Conservation (phyloP, 2,113 vertebrate species). For the Siphamia tubifer region DNA sequence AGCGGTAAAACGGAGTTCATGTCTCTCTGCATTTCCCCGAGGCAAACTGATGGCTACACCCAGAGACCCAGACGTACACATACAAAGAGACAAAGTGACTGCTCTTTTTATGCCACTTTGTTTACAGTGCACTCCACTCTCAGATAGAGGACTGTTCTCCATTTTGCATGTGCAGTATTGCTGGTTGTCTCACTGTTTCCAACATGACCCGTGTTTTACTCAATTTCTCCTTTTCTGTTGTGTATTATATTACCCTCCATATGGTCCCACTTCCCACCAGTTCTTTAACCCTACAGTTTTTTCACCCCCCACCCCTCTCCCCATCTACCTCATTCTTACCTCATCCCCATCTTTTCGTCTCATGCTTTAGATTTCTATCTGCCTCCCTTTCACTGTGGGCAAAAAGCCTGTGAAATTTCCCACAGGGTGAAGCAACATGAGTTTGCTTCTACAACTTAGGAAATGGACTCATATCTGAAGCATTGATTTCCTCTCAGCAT, state of each 20-base stretch:
- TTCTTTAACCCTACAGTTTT: background rate
- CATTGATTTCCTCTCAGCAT: slow-evolving; percentile 72
- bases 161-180: background rate
- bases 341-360: background rate
- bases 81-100: slow-evolving; percentile 49
- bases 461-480: slow-evolving; percentile 66
- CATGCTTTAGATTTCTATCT: background rate
- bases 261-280: background rate
- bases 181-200: slow-evolving; percentile 36
- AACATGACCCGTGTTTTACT: slow-evolving; percentile 9
- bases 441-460: slow-evolving; percentile 56
- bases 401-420: slow-evolving; percentile 59
- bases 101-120: slow-evolving; percentile 77
- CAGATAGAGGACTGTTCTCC: slow-evolving; percentile 4
- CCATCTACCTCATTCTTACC: background rate
- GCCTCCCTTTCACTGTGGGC: slow-evolving; percentile 10
- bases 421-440: slow-evolving; percentile 45
- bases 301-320: background rate
- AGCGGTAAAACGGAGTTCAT: slow-evolving; percentile 52
- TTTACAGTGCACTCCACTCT: slow-evolving; percentile 36
- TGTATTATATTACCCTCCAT: background rate
- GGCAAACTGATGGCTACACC: slow-evolving; percentile 54
- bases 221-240: background rate
- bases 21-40: slow-evolving; percentile 39
- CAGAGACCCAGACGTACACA: slow-evolving; percentile 22